Base-by-base conservation (phyloP, 2,797 vertebrate species). In the Amphiprion clarkii region DNA sequence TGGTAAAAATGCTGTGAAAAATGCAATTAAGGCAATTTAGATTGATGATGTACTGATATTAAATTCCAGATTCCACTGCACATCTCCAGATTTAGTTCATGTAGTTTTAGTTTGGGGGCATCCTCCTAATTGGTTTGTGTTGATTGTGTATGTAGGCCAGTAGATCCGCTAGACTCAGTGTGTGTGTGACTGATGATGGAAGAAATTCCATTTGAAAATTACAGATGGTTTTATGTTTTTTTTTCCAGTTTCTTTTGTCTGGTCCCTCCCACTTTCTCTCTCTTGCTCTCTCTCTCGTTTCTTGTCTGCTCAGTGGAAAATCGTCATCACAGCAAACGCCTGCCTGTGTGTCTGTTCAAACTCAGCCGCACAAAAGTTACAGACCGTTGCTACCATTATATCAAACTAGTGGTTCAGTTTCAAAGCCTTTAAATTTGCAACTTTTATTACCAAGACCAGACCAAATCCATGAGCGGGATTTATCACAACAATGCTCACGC, bases 151-250 rank as follows among this genome's bases (percentile, higher is more conserved):
- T 64, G 17, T 57, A 61, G 78, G 66, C 66, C 73, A 67, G 60
- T 23, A 23, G 66, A 70, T 60, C 66, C 62, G 78, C 44, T 52
- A 69, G 52, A 42, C 49, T 53, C 4, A 46, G 1, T 7, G 14
- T 64, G 67, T 65, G 54, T 52, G 88, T 90, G 90, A 85, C 78
- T 76, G 79, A 79, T 93, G 92, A 93, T 90, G 92, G 90, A 89
- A 95, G 81, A 94, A 94, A 95, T 96, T 95, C 94, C 94, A 94
- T 73, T 86, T 85, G 76, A 79, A 89, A 93, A 89, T 90, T 93
- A 88, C 91, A 94, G 92, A 94, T 89, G 66, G 64, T 78, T 91
- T 88, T 89, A 82, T 85, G 23, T 23, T 23, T 87, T 85, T 86
- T 90, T 88, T 84, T 67, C 84, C 84, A 85, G 72, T 88, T 93